A percentile compares a stretch with the other conserved stretches of the same genome.
Conservation (phyloP, 2,113 vertebrate species). For the Calyptomena viridis region DNA sequence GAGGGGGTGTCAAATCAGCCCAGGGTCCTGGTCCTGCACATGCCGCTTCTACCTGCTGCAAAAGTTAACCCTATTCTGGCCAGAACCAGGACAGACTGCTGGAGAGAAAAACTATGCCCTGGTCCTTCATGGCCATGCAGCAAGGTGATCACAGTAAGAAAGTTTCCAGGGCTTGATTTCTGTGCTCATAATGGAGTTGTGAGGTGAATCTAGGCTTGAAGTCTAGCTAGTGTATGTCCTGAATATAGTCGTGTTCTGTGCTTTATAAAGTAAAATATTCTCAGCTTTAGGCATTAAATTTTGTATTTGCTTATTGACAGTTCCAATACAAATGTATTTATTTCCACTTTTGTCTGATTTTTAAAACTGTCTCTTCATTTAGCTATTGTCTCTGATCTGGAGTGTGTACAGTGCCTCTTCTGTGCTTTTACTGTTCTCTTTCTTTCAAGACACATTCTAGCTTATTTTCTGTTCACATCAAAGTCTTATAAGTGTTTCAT, state of each 20-base stretch:
- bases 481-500: neutral
- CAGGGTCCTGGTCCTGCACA: neutral
- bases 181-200: neutral
- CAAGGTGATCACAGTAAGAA: neutral
- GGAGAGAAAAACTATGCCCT: neutral
- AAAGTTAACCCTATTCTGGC: neutral
- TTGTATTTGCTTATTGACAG: neutral
- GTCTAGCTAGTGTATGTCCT: neutral
- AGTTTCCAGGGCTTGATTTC: neutral
- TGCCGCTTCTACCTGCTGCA: neutral
- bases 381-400: neutral
- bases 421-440: neutral
- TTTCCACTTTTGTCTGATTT: neutral
- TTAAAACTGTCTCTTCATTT: neutral
- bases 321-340: neutral
- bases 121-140: neutral
- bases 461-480: neutral
- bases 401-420: neutral
- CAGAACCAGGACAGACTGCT: neutral
- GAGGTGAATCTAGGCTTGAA: neutral
- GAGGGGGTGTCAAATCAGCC: neutral
- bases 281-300: neutral
- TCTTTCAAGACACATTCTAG: neutral
- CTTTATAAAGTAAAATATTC: neutral
- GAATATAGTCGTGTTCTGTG: neutral